A percentile compares a stretch with the other conserved stretches of the same genome.
Conservation (phyloP, 2,888 invertebrate genomes). For the Cynaeus angustus region DNA sequence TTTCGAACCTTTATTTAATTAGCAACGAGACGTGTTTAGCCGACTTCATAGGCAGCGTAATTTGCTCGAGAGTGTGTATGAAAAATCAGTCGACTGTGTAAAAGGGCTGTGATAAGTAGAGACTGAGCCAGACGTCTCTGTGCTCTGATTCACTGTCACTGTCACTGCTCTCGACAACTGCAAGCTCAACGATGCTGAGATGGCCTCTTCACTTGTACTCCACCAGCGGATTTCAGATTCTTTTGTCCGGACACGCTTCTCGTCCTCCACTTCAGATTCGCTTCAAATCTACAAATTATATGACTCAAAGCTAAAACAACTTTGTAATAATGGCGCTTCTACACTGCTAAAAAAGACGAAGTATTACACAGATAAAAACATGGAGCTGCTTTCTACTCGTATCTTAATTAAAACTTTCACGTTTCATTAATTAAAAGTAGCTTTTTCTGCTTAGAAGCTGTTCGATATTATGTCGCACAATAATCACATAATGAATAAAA, state of each 20-base stretch:
- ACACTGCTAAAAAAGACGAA: constrained; percentile 17
- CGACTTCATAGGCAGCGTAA: constrained; percentile 21
- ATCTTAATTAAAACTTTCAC: constrained; percentile 19
- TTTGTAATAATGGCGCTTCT: constrained; percentile 35
- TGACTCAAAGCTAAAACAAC: constrained; percentile 43
- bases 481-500: no score
- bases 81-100: constrained; percentile 45
- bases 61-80: constrained; percentile 41
- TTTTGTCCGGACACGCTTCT: constrained; percentile 66
- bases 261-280: constrained; percentile 42
- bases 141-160: constrained; percentile 48
- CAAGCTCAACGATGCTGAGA: constrained; percentile 64
- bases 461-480: no score
- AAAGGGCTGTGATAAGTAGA: constrained; percentile 40
- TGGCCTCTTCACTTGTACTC: constrained; percentile 64
- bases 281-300: constrained; percentile 41
- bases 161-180: constrained; percentile 61
- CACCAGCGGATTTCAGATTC: constrained; percentile 66
- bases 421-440: background rate
- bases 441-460: no score
- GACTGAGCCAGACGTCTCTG: constrained; percentile 44
- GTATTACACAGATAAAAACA: constrained; percentile 11
- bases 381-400: constrained; percentile 12
- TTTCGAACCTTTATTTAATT: constrained; percentile 21
- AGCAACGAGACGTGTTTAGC: constrained; percentile 29